A percentile compares a stretch with the other conserved stretches of the same genome.
These are phyloP conservation scores for Rhodinocichla rosea DNA, from an alignment of 2,113 vertebrate genomes.

Conservation along the genomic window DNA sequence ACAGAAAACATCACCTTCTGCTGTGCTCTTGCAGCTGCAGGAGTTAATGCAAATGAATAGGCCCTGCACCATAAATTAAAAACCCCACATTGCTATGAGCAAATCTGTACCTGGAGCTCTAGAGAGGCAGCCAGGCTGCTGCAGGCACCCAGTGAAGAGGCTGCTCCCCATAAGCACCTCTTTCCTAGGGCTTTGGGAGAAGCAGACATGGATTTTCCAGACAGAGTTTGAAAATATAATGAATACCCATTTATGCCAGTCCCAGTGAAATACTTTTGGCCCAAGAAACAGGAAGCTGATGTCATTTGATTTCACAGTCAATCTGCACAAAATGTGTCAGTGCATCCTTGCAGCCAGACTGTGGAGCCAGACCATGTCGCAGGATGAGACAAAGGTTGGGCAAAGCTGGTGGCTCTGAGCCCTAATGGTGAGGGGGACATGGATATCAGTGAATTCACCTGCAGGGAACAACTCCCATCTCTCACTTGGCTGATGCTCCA, in stretches of 20 bases:
- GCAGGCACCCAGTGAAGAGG: not conserved
- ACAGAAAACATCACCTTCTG: not conserved
- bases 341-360: not conserved
- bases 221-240: not conserved
- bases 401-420: not conserved
- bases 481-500: not conserved
- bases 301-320: not conserved
- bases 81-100: not conserved
- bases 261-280: not conserved
- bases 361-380: rapidly evolving
- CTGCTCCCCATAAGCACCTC: not conserved
- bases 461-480: not conserved
- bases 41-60: not conserved
- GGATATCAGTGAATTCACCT: not conserved
- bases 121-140: not conserved
- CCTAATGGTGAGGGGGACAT: rapidly evolving
- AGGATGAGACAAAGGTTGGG: not conserved
- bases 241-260: not conserved
- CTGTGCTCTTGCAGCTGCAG: not conserved
- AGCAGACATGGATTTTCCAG: not conserved
- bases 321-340: not conserved
- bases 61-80: not conserved
- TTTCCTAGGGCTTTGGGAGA: not conserved
- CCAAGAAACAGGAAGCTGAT: not conserved
- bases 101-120: not conserved